These are phyloP conservation scores for Rhaphigaster nebulosa DNA, from an alignment of 2,888 invertebrate genomes.

Conservation along the genomic window DNA sequence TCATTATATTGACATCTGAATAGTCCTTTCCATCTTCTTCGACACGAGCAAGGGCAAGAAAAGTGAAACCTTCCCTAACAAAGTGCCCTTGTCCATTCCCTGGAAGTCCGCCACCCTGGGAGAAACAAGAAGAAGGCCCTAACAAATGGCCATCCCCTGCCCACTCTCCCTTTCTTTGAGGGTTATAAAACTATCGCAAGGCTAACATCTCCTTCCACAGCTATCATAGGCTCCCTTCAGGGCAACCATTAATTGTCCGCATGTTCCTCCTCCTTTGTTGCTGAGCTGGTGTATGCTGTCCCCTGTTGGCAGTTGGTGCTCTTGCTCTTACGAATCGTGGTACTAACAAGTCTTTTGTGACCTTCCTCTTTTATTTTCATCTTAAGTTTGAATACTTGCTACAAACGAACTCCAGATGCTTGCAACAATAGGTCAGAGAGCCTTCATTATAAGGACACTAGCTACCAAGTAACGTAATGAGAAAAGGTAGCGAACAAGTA, in stretches of 20 bases:
- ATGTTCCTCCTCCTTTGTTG: slow-evolving; percentile 4
- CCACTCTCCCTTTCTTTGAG: slow-evolving; percentile 44
- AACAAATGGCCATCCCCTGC: slow-evolving; percentile 24
- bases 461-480: background rate
- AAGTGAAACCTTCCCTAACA: slow-evolving; percentile 21
- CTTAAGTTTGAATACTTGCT: background rate
- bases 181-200: slow-evolving; percentile 21
- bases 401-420: slow-evolving; percentile 13
- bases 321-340: background rate
- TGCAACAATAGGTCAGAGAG: background rate
- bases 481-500: background rate
- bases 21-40: slow-evolving; percentile 3
- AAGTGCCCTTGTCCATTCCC: background rate
- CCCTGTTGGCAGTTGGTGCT: background rate
- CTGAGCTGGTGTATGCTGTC: background rate
- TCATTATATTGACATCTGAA: background rate
- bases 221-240: background rate
- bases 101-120: slow-evolving; percentile 32
- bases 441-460: background rate
- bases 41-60: slow-evolving; percentile 1
- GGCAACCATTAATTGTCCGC: slow-evolving; percentile 21
- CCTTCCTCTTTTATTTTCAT: background rate
- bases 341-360: slow-evolving; percentile 34
- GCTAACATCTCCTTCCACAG: slow-evolving; percentile 36
- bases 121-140: background rate